These are phyloP conservation scores for Limnephilus marmoratus DNA, from an alignment of 2,888 invertebrate genomes.

Conservation along the genomic window DNA sequence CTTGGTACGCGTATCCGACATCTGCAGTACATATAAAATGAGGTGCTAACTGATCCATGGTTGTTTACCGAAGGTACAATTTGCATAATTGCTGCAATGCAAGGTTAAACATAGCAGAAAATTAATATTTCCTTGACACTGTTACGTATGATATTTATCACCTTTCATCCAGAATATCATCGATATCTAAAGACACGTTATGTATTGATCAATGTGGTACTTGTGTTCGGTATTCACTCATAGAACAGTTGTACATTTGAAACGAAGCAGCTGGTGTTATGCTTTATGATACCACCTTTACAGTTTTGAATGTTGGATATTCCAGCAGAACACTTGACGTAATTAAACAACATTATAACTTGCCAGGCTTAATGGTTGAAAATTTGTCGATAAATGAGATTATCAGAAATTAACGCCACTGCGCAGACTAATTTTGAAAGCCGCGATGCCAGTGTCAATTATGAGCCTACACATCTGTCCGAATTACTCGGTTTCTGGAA, in stretches of 20 bases:
- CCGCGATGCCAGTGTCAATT: background rate
- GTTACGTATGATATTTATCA: background rate
- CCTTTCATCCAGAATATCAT: background rate
- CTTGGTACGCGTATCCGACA: background rate
- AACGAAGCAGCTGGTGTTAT: background rate
- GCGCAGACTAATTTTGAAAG: slow-evolving; percentile 10
- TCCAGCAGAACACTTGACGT: background rate
- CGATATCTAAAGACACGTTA: background rate
- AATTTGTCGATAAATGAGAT: background rate
- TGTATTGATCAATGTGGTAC: background rate
- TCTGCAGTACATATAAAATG: background rate
- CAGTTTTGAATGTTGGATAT: background rate
- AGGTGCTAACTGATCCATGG: background rate
- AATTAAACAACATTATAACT: background rate
- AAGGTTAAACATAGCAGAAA: background rate
- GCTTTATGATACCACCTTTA: background rate
- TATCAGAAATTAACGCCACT: background rate
- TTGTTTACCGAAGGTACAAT: background rate
- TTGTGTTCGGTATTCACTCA: background rate
- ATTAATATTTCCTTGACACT: background rate
- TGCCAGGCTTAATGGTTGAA: background rate
- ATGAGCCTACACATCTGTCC: slow-evolving; percentile 4
- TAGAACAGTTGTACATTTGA: background rate
- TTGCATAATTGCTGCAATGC: background rate
- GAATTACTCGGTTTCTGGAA: slow-evolving; percentile 18